These are phyloP conservation scores for Iguana delicatissima DNA, from an alignment of 2,797 vertebrate genomes.

Conservation along the genomic window DNA sequence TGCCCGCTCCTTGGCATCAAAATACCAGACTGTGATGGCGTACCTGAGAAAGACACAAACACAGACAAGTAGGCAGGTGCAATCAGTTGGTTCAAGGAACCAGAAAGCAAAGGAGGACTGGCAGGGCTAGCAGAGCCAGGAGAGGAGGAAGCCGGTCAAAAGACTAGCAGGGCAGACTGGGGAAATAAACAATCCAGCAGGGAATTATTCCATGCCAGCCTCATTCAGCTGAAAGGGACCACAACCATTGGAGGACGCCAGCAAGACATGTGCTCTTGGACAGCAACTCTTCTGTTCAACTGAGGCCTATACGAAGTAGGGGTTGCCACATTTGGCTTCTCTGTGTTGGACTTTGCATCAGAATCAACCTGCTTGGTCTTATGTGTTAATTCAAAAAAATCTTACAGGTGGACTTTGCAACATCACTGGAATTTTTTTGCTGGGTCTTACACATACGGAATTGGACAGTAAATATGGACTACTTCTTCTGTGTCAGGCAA, in stretches of 20 bases:
- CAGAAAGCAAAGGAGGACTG: background rate
- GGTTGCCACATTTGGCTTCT: background rate
- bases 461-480: too few species aligned
- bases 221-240: background rate
- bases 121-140: too few species aligned
- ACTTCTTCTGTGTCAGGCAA: too few species aligned
- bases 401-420: too few species aligned
- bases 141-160: background rate
- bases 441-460: too few species aligned
- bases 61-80: background rate
- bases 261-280: background rate
- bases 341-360: too few species aligned
- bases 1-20: slow-evolving; percentile 91
- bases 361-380: too few species aligned
- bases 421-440: too few species aligned
- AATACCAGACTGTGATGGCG: slow-evolving; percentile 96
- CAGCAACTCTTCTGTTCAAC: background rate
- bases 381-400: too few species aligned
- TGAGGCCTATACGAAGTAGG: fast-evolving
- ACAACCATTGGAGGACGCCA: background rate
- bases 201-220: background rate
- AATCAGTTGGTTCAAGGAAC: background rate
- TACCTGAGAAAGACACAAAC: slow-evolving; percentile 74
- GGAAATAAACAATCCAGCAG: background rate
- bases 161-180: background rate